Evolutionary conservation across 2,113 vertebrate genomes (phyloP), one percentile per base, ranked within the genome.

Genomic region (Salvelinus fontinalis): DNA sequence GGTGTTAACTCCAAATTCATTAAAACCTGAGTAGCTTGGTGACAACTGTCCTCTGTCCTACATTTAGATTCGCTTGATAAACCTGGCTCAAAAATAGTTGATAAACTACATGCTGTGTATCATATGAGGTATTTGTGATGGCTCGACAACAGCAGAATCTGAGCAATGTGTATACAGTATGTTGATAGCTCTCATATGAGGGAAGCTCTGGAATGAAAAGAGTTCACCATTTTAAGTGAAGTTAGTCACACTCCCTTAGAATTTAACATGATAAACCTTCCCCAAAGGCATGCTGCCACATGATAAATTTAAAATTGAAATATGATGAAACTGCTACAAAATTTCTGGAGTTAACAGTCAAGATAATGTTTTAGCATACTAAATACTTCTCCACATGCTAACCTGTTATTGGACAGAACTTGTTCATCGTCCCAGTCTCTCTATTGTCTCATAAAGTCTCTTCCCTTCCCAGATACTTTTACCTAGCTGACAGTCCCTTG

Each of bases 1-100:
- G 13, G 71, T 80, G 9, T 62, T 78, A 31, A 18, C 65, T 54
- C 44, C 68, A 79, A 31, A 64, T 54, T 20, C 31, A 75, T 65
- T 12, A 18, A 9, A 34, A 60, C 49, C 51, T 24, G 71, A 67
- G 18, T 9, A 9, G 13, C n/a, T 26, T 77, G 14, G 13, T 71
- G 75, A 80, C 68, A 74, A 26, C 70, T 34, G 18, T 44, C 14
- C 6, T 27, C 39, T 71, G 20, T 44, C 39, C 75, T 75, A 78
- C 75, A 84, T 65, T 44, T 81, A 67, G 2, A 54, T 14, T 13
- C 3, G 14, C 4, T 72, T 5, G 5, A 81, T 87, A 79, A 79
- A 89, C 83, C 51, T 49, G 44, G 20, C 31, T 14, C 5, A 18
- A 75, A 1, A 8, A 51, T 14, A 22, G 68, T 62, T 62, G 18